Evolutionary conservation across 2,797 vertebrate genomes (phyloP).

Genomic region (Pseudochaenichthys georgianus): DNA sequence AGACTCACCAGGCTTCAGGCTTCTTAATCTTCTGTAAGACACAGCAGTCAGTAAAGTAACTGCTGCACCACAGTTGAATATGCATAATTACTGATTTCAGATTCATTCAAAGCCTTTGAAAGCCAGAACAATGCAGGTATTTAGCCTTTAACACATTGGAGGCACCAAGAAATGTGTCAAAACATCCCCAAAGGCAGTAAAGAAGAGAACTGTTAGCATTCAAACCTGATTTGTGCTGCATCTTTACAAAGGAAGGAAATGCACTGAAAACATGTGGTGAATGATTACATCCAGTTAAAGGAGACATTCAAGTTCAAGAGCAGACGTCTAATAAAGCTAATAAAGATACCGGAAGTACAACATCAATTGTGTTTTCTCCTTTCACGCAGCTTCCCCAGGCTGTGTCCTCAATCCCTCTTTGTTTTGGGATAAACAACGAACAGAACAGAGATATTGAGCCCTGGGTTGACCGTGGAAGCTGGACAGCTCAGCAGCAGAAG

Average conservation of each 20-base stretch:
- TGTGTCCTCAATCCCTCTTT: conserved; percentile 48
- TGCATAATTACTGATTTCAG: conserved; percentile 13
- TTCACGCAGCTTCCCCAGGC: conserved; percentile 45
- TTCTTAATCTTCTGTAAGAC: conserved; percentile 29
- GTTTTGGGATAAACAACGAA: conserved; percentile 66
- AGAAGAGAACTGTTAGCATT: not conserved
- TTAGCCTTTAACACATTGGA: conserved; percentile 6
- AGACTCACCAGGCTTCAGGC: conserved; percentile 13
- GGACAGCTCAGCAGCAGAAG: conserved; percentile 69
- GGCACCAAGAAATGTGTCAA: not conserved
- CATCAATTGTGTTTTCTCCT: conserved; percentile 36
- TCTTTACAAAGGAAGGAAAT: too few species aligned
- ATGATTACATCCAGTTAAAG: conserved; percentile 7
- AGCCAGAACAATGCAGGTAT: conserved; percentile 16
- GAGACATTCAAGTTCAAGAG: not conserved
- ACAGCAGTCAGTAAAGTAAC: conserved; percentile 19
- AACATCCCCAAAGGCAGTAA: conserved; percentile 1
- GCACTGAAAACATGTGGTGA: not conserved
- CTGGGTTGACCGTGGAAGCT: conserved; percentile 67
- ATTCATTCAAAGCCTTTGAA: conserved; percentile 22
- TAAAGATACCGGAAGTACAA: conserved; percentile 23
- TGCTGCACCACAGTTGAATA: conserved; percentile 6
- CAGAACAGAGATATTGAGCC: conserved; percentile 63
- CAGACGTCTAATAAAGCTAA: conserved; percentile 1
- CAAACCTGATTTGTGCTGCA: not conserved